A percentile compares a stretch with the other conserved stretches of the same genome.
Conservation (phyloP, 2,888 invertebrate genomes). For the Harpagoxenus sublaevis region DNA sequence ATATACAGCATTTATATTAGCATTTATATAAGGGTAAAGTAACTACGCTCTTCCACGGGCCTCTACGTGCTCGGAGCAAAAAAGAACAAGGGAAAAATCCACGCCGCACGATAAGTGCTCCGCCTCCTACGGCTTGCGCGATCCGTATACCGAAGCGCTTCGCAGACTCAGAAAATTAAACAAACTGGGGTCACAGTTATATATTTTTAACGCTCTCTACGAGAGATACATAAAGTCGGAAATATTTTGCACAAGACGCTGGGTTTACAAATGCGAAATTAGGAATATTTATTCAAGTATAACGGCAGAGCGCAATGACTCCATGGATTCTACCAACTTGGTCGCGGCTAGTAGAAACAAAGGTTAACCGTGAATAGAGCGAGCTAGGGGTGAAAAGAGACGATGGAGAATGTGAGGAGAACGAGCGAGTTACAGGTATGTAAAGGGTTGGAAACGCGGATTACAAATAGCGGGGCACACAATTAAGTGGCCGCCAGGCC, state of each 20-base stretch:
- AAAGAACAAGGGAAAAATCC: conserved; percentile 38
- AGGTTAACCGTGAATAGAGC: conserved; percentile 34
- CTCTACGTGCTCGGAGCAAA: conserved; percentile 30
- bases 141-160: not conserved
- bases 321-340: conserved; percentile 32
- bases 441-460: conserved; percentile 18
- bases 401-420: not conserved
- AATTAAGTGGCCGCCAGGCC: conserved; percentile 29
- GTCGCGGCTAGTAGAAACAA: conserved; percentile 32
- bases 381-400: not conserved
- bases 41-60: conserved; percentile 17
- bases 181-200: conserved; percentile 25
- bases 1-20: conserved; percentile 49
- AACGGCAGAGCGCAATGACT: conserved; percentile 32
- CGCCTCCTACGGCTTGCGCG: not conserved
- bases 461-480: conserved; percentile 21
- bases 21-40: conserved; percentile 50
- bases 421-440: not conserved
- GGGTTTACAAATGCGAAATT: conserved; percentile 31
- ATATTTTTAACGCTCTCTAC: conserved; percentile 2
- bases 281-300: conserved; percentile 50
- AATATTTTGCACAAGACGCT: conserved; percentile 30
- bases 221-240: conserved; percentile 6
- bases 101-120: conserved; percentile 36
- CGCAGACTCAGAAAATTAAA: conserved; percentile 38